phyloP scores from a whole-genome alignment of 2,888 invertebrate species.

The Tipula unca region DNA sequence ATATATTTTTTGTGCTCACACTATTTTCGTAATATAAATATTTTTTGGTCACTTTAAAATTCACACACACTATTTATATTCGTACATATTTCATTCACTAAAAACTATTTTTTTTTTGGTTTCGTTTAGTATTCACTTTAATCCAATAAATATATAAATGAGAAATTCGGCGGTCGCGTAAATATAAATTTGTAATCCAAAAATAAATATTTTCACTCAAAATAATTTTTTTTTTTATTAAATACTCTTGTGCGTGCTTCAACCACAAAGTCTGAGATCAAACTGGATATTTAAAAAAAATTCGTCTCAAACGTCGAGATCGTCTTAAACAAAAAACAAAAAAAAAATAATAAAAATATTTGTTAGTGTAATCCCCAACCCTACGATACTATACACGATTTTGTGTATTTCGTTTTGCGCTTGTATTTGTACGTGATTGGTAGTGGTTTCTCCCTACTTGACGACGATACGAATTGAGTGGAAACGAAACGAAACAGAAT shows the following conservation, averaged over 20 bases:
- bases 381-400: not conserved
- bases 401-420: not conserved
- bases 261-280: constrained; percentile 42
- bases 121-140: not conserved
- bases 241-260: constrained; percentile 30
- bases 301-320: constrained; percentile 25
- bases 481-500: not conserved
- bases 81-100: not conserved
- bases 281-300: constrained; percentile 37
- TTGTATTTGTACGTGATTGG: not conserved
- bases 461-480: not conserved
- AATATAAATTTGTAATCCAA: not conserved
- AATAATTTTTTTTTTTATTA: not conserved
- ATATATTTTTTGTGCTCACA: not conserved
- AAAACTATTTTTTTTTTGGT: not conserved
- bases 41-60: not conserved
- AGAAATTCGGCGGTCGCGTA: not conserved
- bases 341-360: not conserved
- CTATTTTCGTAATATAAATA: too few relatives aligned
- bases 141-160: not conserved
- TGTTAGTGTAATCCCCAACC: not conserved
- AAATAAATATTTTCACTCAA: not conserved
- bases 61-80: not conserved
- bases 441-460: not conserved
- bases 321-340: constrained; percentile 16